Evolutionary conservation across 2,797 vertebrate genomes (phyloP), one percentile per base, ranked within the genome.

Genomic region (Typhlichthys eigenmanni): DNA sequence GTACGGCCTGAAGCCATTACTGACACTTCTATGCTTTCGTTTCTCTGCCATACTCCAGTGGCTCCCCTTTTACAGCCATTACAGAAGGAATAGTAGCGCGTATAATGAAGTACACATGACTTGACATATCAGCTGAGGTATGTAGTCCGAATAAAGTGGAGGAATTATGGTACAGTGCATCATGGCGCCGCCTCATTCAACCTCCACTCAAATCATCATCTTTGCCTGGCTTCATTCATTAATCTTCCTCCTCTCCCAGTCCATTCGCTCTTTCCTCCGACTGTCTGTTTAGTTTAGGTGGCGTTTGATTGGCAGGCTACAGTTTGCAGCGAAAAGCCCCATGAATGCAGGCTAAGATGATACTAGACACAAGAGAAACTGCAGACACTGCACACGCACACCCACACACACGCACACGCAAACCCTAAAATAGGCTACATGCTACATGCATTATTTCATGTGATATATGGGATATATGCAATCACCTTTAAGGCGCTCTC

Each of bases 221-320:
- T 77, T 19, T 19, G 19, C 19, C 19, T 19, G 19, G 19, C 19
- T 3, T 57, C 68, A 64, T 78, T 78, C 62, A 70, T 55, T 64
- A 75, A 79, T 83, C 74, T 72, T 53, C 59, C 0, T 4, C 51
- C 54, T 72, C 48, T 71, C 68, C 47, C 5, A 4, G 3, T 58
- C 38, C 14, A 1, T 19, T 16, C 8, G 7, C 43, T 4, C 68
- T 71, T 76, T 61, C 75, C 55, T 66, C 58, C 66, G 73, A 66
- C 71, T 59, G 29, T 55, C 45, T 72, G 53, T 80, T 76, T 63
- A 64, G 71, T 75, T 74, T 64, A 29, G 75, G 60, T 48, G 64
- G 54, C 72, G 60, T 76, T 78, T 83, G 72, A 85, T 76, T 80
- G 83, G 58, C 81, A 71, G 76, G 69, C 68, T 75, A 45, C 74